Conservation (phyloP, 2,113 vertebrate species). For the Passer montanus region DNA sequence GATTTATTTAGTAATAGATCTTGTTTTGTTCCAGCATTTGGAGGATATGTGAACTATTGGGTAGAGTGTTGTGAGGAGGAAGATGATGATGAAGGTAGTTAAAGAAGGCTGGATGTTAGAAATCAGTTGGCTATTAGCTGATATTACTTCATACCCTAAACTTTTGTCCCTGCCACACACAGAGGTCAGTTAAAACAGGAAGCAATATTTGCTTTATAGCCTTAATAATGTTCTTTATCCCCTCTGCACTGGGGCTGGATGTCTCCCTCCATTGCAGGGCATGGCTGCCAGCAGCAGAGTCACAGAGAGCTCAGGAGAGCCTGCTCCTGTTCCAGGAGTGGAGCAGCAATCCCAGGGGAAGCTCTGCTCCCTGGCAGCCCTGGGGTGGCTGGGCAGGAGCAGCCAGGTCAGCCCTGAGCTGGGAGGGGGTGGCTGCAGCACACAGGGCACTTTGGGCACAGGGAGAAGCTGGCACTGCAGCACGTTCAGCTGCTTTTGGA, state of each 20-base stretch:
- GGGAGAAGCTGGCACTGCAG: rapidly evolving
- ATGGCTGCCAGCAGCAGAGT: not conserved
- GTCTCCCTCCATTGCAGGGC: not conserved
- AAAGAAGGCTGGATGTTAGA: not conserved
- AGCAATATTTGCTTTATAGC: not conserved
- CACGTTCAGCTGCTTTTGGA: not conserved
- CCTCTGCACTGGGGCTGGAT: not conserved
- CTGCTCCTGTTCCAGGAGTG: not conserved
- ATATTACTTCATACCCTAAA: not conserved
- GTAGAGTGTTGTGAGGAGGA: not conserved
- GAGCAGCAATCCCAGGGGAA: not conserved
- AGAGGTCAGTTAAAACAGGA: not conserved
- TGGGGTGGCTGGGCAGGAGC: not conserved
- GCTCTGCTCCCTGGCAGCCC: not conserved
- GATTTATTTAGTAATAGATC: not conserved
- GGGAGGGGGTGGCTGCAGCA: not conserved
- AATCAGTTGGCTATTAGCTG: not conserved
- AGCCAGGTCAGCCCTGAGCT: not conserved
- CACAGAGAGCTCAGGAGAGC: not conserved
- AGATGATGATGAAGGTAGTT: not conserved
- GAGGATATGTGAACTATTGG: not conserved
- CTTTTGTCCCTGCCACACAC: not conserved
- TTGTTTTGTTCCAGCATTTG: not conserved
- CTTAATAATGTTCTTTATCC: not conserved
- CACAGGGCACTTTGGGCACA: not conserved